phyloP scores from a whole-genome alignment of 2,888 invertebrate genomes.

The Hermodice carunculata region DNA sequence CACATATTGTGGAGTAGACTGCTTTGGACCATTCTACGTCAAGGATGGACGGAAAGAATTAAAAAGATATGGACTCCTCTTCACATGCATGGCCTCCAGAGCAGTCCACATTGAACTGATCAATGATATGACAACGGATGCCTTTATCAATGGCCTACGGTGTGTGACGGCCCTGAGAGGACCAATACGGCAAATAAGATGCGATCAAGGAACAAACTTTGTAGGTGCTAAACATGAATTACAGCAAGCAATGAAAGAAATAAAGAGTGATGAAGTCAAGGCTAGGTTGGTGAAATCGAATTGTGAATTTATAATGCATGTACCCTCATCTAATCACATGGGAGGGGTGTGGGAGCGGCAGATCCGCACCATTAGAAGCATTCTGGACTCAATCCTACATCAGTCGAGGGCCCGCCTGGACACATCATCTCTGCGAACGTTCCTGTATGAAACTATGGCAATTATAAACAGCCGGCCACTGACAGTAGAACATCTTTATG shows the following conservation, averaged over 20 bases:
- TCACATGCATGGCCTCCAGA: constrained; percentile 45
- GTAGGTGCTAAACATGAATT: constrained; percentile 46
- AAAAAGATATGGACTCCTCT: constrained; percentile 45
- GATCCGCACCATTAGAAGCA: constrained; percentile 20
- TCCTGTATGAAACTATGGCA: constrained; percentile 25
- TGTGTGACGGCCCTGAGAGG: constrained; percentile 45
- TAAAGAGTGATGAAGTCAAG: constrained; percentile 7
- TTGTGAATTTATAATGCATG: constrained; percentile 19
- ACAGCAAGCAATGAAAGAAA: constrained; percentile 1
- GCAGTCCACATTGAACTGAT: constrained; percentile 46
- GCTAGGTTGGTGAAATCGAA: not conserved
- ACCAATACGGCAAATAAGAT: constrained; percentile 34
- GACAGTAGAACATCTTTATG: constrained; percentile 3
- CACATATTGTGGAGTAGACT: constrained; percentile 44
- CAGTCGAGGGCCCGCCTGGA: constrained; percentile 8
- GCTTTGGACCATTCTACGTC: constrained; percentile 46
- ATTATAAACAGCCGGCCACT: constrained; percentile 28
- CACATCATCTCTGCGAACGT: constrained; percentile 32
- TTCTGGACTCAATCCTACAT: constrained; percentile 12
- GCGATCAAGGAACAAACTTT: constrained; percentile 48
- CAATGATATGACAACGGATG: constrained; percentile 43
- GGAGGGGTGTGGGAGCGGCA: constrained; percentile 28
- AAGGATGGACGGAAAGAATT: constrained; percentile 45
- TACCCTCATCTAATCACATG: constrained; percentile 20
- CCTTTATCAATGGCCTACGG: constrained; percentile 44